These are phyloP conservation scores for Dryocosmus kuriphilus DNA, from an alignment of 2,888 invertebrate species.

Conservation along the genomic window DNA sequence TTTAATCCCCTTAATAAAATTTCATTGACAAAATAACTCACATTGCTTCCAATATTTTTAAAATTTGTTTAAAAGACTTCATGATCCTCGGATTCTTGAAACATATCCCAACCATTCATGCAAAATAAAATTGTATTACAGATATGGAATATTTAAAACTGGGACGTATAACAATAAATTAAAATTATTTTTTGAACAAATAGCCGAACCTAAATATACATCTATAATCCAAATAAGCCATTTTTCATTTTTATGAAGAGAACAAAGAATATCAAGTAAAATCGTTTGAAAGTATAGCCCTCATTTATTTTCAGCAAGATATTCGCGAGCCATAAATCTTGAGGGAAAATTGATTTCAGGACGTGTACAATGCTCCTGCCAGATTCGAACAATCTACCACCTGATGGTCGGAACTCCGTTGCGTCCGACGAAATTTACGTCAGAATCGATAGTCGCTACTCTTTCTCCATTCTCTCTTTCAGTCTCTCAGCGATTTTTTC, in stretches of 20 bases:
- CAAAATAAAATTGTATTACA: background rate
- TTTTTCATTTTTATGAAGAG: conserved; percentile 18
- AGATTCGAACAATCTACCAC: conserved; percentile 34
- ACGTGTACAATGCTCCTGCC: conserved; percentile 25
- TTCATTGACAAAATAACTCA: background rate
- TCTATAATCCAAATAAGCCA: conserved; percentile 14
- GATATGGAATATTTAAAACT: background rate
- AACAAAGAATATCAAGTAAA: conserved; percentile 29
- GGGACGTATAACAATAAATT: background rate
- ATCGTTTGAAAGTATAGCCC: conserved; percentile 35
- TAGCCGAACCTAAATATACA: conserved; percentile 11
- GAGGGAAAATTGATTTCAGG: conserved; percentile 36
- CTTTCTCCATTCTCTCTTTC: background rate
- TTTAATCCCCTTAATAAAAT: conserved; percentile 5
- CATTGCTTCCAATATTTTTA: background rate
- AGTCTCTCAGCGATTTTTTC: background rate
- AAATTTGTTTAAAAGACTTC: background rate
- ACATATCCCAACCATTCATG: background rate
- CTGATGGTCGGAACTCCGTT: conserved; percentile 17
- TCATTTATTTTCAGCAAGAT: conserved; percentile 38
- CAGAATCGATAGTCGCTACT: conserved; percentile 8
- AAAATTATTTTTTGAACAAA: conserved; percentile 4
- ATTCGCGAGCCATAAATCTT: conserved; percentile 34
- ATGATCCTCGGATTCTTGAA: background rate
- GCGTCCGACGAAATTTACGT: conserved; percentile 10